Conservation (phyloP, 2,888 invertebrate species). For the Galerucella pusilla region DNA sequence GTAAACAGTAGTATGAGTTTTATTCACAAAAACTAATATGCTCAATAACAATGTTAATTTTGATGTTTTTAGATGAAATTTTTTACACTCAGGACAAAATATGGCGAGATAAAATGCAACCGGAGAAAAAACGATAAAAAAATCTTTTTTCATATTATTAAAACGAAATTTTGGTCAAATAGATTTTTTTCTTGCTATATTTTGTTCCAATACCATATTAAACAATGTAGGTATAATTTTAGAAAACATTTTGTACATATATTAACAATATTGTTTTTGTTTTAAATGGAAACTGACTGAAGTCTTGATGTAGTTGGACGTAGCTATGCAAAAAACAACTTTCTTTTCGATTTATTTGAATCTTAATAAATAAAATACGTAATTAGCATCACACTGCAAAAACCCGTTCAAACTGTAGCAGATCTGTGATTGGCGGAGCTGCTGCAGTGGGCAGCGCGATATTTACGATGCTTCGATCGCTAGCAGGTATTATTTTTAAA, state of each 20-base stretch:
- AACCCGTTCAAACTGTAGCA: no score
- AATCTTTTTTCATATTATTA: not conserved
- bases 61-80: conserved; percentile 31
- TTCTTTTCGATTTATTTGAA: not conserved
- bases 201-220: not conserved
- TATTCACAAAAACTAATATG: conserved; percentile 39
- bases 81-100: conserved; percentile 5
- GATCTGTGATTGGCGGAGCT: no score
- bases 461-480: no score
- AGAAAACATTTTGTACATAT: not conserved
- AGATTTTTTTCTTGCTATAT: not conserved
- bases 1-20: conserved; percentile 36
- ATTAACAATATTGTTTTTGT: not conserved
- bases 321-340: not conserved
- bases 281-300: not conserved
- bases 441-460: no score
- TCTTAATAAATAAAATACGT: no score
- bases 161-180: not conserved
- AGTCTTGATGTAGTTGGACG: not conserved
- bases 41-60: conserved; percentile 41
- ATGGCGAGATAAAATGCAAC: not conserved
- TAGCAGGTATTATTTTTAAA: no score
- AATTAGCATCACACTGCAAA: no score
- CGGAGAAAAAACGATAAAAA: not conserved
- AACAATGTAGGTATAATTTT: conserved; percentile 1